These are phyloP conservation scores for Neelides sp. DNA, from an alignment of 1,140 invertebrate species.

Conservation along the genomic window DNA sequence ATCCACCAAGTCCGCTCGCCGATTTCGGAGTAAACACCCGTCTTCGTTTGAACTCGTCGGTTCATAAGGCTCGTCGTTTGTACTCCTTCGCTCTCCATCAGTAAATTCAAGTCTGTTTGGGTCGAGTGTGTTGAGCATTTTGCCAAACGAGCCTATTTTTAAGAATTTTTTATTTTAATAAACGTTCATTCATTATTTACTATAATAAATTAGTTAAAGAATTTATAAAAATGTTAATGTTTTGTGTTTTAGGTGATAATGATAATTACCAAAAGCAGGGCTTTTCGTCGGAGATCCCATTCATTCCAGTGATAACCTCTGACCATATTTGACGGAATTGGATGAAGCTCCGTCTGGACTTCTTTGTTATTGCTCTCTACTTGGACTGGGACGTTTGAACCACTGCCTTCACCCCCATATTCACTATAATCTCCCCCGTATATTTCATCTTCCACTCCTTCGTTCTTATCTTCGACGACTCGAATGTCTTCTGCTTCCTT, in stretches of 20 bases:
- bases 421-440: no score
- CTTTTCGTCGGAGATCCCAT: constrained; percentile 57
- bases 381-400: no score
- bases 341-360: constrained; percentile 23
- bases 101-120: constrained; percentile 39
- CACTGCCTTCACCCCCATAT: no score
- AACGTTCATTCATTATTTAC: not conserved
- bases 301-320: constrained; percentile 54
- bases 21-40: constrained; percentile 6
- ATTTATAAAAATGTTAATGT: no score
- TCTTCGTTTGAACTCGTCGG: constrained; percentile 10
- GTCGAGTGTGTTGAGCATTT: constrained; percentile 46
- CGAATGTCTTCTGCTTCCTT: no score
- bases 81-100: constrained; percentile 7
- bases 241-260: no score
- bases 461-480: no score
- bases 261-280: constrained; percentile 51
- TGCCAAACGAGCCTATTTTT: constrained; percentile 38
- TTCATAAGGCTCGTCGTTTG: constrained; percentile 19
- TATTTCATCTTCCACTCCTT: no score
- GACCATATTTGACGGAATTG: constrained; percentile 15
- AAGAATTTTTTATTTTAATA: not conserved
- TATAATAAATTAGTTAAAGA: not conserved
- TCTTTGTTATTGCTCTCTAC: no score
- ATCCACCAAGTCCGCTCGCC: constrained; percentile 21